Conservation (phyloP, 1,140 invertebrate species). For the Reticulitermes speratus region DNA sequence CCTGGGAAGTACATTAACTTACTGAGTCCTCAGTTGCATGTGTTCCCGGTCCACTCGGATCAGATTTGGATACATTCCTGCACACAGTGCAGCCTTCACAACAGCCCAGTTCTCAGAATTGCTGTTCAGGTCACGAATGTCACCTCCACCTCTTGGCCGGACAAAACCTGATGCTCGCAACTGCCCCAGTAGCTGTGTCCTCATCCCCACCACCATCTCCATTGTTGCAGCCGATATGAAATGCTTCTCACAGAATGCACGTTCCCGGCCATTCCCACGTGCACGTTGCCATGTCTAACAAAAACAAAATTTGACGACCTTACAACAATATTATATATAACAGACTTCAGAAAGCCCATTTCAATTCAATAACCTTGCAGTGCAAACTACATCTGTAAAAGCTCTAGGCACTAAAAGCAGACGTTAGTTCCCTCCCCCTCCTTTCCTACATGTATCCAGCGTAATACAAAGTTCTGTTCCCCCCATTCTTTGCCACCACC, state of each 20-base stretch:
- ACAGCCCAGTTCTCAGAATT: slow-evolving; percentile 90
- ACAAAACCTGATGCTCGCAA: slow-evolving; percentile 84
- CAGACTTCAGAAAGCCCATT: not conserved
- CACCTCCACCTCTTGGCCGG: slow-evolving; percentile 67
- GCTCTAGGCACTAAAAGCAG: too few relatives aligned
- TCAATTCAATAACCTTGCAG: not conserved
- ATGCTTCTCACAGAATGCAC: slow-evolving; percentile 75
- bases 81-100: slow-evolving; percentile 85
- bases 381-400: not conserved
- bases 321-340: not conserved
- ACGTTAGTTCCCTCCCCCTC: too few relatives aligned
- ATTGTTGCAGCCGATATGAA: slow-evolving; percentile 79
- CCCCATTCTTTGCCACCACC: too few relatives aligned
- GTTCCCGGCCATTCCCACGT: slow-evolving; percentile 64
- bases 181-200: slow-evolving; percentile 79
- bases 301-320: slow-evolving; percentile 23
- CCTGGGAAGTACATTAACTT: slow-evolving; percentile 40
- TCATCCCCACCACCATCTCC: slow-evolving; percentile 79
- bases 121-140: slow-evolving; percentile 75
- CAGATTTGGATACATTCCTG: slow-evolving; percentile 86
- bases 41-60: slow-evolving; percentile 65
- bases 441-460: too few relatives aligned
- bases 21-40: slow-evolving; percentile 60
- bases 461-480: too few relatives aligned
- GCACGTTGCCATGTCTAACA: slow-evolving; percentile 63